phyloP scores from a whole-genome alignment of 2,888 invertebrate species.

The Ariolimax columbianus region DNA sequence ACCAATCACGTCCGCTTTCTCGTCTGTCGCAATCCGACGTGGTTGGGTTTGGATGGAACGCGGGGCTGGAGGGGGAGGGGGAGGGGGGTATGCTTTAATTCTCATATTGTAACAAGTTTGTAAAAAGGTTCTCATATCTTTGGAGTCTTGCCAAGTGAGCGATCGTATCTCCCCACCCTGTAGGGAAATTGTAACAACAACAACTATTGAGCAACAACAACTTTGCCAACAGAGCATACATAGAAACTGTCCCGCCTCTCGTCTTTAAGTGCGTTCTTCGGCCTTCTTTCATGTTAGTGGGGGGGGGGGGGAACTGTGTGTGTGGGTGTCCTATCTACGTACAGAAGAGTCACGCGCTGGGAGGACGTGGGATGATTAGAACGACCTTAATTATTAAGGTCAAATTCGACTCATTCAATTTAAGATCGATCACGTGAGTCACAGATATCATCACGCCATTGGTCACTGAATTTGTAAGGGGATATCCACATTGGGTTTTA shows the following conservation, averaged over 20 bases:
- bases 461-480: background rate
- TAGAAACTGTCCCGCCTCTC: background rate
- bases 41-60: too few species aligned
- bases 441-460: background rate
- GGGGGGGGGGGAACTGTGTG: too few species aligned
- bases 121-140: background rate
- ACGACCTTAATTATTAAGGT: background rate
- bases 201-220: too few species aligned
- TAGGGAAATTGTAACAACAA: too few species aligned
- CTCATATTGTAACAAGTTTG: background rate
- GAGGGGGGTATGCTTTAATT: background rate
- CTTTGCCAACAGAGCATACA: background rate
- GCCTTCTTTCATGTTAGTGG: background rate
- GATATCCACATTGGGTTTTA: background rate
- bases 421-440: background rate
- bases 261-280: background rate
- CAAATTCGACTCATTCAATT: background rate
- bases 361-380: background rate
- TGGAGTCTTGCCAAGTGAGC: slow-evolving; percentile 18
- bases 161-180: too few species aligned
- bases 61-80: too few species aligned
- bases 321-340: background rate
- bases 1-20: background rate
- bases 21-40: slow-evolving; percentile 8
- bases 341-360: background rate